Evolutionary conservation across 2,113 vertebrate species (phyloP), one percentile per base, ranked within the genome.

Genomic region (Chionomys nivalis): DNA sequence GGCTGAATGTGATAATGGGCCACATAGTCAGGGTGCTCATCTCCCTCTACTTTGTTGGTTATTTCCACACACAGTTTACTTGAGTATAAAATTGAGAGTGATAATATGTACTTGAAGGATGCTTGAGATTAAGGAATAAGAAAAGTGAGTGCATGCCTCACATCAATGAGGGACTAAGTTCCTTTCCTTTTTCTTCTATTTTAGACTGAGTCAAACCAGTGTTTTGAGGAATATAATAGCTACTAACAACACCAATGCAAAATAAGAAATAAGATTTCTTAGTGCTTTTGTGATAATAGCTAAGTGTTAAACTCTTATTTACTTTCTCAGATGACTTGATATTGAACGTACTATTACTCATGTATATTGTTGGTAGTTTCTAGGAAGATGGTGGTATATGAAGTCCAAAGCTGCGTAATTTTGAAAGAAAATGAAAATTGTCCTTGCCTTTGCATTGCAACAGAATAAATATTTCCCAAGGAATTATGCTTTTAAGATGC

Each of bases 391-490:
- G 24, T 9, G 26, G 58, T 72, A 7, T 93, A 86, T 83, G 42
- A 94, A 90, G 26, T 92, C 23, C 89, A 85, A 89, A 90, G 94
- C 96, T 98, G 97, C 94, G 95, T 98, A 92, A 97, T 96, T 98
- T 98, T 98, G 97, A 94, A 94, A 98, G 95, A 97, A 98, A 96
- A 98, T 98, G 94, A 95, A 96, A 96, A 96, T 79, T 70, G 87
- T 90, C 95, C 96, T 98, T 98, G 97, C 98, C 97, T 98, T 98
- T 95, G 93, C 96, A 97, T 97, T 97, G 93, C 75, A 97, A 52
- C 16, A 91, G 81, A 97, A 98, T 98, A 98, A 99, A 98, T 98
- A 98, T 98, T 98, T 98, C 98, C 92, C 93, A 89, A 98, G 98
- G 98, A 98, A 97, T 98, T 92, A 87, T 49, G 97, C 92, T 96